Conservation (phyloP, 2,888 invertebrate genomes). For the Biston betularia region DNA sequence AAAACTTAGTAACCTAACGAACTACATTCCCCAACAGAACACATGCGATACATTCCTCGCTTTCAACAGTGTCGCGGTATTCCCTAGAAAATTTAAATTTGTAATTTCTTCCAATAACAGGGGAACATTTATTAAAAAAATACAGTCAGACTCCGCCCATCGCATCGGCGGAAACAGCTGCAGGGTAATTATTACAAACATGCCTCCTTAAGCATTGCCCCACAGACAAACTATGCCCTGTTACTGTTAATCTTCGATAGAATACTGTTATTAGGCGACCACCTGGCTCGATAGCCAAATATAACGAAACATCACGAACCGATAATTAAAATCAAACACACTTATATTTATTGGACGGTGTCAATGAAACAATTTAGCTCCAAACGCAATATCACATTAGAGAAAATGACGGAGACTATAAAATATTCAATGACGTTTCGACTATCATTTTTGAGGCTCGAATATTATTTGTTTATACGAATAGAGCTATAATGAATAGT, state of each 20-base stretch:
- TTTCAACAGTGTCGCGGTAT: conserved; percentile 71
- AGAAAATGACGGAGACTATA: conserved; percentile 34
- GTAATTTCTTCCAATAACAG: conserved; percentile 82
- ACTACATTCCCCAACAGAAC: conserved; percentile 60
- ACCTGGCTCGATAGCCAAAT: conserved; percentile 53
- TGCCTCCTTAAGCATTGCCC: conserved; percentile 70
- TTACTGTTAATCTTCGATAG: conserved; percentile 58
- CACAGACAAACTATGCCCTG: conserved; percentile 63
- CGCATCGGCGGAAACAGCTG: conserved; percentile 83
- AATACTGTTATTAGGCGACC: conserved; percentile 58
- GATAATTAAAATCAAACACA: conserved; percentile 36
- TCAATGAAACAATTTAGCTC: conserved; percentile 37
- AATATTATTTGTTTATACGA: conserved; percentile 58
- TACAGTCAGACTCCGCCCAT: conserved; percentile 68
- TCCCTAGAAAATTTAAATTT: conserved; percentile 84
- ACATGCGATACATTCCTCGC: conserved; percentile 80
- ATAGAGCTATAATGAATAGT: conserved; percentile 62
- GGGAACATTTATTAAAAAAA: conserved; percentile 75
- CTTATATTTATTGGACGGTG: conserved; percentile 35
- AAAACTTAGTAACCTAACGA: conserved; percentile 53
- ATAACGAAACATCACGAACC: conserved; percentile 36
- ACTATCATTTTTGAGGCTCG: conserved; percentile 42
- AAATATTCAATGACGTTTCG: conserved; percentile 39
- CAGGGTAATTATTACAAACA: conserved; percentile 81
- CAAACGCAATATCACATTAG: conserved; percentile 32